Evolutionary conservation across 1,140 invertebrate genomes (phyloP), one percentile per base, ranked within the genome.

Genomic region (Listronotus bonariensis): DNA sequence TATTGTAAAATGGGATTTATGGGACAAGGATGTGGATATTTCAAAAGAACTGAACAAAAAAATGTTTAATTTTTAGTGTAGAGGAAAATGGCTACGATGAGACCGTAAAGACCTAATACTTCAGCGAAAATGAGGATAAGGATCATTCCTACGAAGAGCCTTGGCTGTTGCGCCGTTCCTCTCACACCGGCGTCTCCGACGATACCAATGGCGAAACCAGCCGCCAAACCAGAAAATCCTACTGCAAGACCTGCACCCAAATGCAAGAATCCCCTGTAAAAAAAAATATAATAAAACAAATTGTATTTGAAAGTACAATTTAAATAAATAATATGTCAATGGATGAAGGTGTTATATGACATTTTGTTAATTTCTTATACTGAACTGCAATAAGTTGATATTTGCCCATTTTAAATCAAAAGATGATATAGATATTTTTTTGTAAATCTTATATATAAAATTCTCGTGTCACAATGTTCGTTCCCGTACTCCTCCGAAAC

Each of bases 91-190:
- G 96, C 96, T 71, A 99, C 97, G 82, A 99, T 99, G 74, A 99
- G 90, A 80, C 97, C 97, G 84, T 99, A 99, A 69, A 99, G 91
- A 91, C 97, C 97, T 85, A 99, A 89, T 80, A 99, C 97, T 89
- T 99, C 97, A 80, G 97, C 97, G 86, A 99, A 99, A 87, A 99
- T 99, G 78, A 99, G 92, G 83, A 99, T 99, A 73, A 99, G 88
- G 80, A 99, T 99, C 97, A 99, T 99, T 79, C 97, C 97, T 75
- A 99, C 96, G 85, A 97, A 98, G 68, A 99, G 88, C 81, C 97
- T 90, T 17, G 97, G 97, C 80, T 99, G 97, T 80, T 99, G 97
- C 65, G 97, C 97, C 68, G 96, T 99, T 75, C 97, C 97, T 80
- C 97, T 87, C 6, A 99, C 97, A 80, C 96, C 97, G 59, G 96